Evolutionary conservation across 2,888 invertebrate genomes (phyloP).

Genomic region (Eucera pruinosa): DNA sequence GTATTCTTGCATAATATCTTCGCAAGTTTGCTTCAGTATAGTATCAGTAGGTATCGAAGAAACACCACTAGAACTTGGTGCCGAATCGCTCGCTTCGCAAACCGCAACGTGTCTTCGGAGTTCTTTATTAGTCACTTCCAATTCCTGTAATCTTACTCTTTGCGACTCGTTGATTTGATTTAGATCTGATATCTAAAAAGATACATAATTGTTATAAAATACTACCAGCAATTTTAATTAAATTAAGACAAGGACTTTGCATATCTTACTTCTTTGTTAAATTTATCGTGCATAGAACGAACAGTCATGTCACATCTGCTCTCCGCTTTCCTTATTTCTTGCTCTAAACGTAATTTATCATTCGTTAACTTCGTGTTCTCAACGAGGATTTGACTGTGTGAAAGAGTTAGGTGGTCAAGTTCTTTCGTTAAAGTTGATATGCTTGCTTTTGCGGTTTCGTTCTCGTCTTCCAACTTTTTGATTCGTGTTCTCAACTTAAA

Average conservation of each 20-base stretch:
- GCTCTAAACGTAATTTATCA: conserved; percentile 89
- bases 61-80: conserved; percentile 83
- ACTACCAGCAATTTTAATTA: not conserved
- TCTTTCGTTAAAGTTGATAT: conserved; percentile 88
- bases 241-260: not conserved
- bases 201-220: not conserved
- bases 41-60: conserved; percentile 80
- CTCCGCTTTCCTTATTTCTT: conserved; percentile 86
- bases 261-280: conserved; percentile 78
- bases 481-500: conserved; percentile 73
- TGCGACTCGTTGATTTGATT: conserved; percentile 85
- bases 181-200: conserved; percentile 81
- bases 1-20: conserved; percentile 80
- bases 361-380: conserved; percentile 91
- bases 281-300: conserved; percentile 79
- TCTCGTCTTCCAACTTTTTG: conserved; percentile 80
- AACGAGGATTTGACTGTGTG: conserved; percentile 90
- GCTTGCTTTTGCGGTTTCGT: conserved; percentile 84
- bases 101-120: conserved; percentile 80
- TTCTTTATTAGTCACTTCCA: conserved; percentile 83
- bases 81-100: conserved; percentile 82
- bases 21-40: conserved; percentile 75
- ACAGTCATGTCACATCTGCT: conserved; percentile 76
- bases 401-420: conserved; percentile 90
- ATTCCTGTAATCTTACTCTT: conserved; percentile 83